Base-by-base conservation (phyloP, 2,888 invertebrate species). In the Pocota personata region DNA sequence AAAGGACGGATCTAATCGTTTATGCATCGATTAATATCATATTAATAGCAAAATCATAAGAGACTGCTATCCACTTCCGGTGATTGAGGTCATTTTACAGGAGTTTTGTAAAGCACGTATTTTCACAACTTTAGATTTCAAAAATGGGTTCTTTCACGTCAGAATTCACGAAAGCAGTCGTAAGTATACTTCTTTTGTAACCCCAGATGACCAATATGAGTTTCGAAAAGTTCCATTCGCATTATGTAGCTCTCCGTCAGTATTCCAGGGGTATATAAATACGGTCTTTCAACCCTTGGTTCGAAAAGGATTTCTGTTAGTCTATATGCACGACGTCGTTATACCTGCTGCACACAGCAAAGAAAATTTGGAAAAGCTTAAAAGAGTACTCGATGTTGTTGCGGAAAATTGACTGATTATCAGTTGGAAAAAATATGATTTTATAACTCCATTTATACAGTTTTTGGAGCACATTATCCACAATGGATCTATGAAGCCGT, bases 221-320 rank as follows among this genome's bases (percentile, higher is more conserved):
- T 78, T 57, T 14, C 32, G 14, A 14, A 55, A 58, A 12, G 19
- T 55, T 19, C 72, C 79, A 7, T 79, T 79, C 71, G 52, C 12
- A 55, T 14, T 48, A 35, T 76, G n/a, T n/a, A n/a, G n/a, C n/a
- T n/a, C 69, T 6, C 72, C 72, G 8, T 24, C 48, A 0, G 60
- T 57, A 4, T 71, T 71, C 7, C 58, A 62, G 48, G 10, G 52
- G 19, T 67, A 12, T 48, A 37, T 77, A 8, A 55, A 69, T 10
- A 14, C 55, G 1, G 30, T 62, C 6, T 60, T 77, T 58, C n/a
- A 32, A 4, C 21, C 19, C 90, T 91, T 19, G 90, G 91, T 66
- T 1, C 48, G 62, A 62, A 43, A 73, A 43, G 32, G 52, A 32
- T n/a, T n/a, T n/a, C n/a, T n/a, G n/a, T n/a, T n/a, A n/a, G n/a